These are phyloP conservation scores for Laupala kohalensis DNA, from an alignment of 1,140 invertebrate species.

Conservation along the genomic window DNA sequence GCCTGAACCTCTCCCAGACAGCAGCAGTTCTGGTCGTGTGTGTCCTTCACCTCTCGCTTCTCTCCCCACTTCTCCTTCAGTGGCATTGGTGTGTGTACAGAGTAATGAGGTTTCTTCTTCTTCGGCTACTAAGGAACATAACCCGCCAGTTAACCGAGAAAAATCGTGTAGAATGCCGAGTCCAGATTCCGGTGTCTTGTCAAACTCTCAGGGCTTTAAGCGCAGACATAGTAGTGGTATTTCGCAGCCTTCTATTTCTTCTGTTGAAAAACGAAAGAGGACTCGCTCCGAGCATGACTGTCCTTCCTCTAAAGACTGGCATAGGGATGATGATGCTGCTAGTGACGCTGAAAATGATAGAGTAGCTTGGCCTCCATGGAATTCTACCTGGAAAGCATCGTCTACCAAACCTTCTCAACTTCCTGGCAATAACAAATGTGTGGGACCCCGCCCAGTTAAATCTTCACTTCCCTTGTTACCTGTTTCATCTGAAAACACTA, in stretches of 20 bases:
- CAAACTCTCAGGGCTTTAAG: background rate
- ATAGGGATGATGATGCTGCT: background rate
- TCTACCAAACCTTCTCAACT: background rate
- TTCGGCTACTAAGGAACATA: background rate
- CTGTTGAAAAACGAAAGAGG: background rate
- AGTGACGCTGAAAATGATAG: conserved; percentile 1
- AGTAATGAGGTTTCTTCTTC: background rate
- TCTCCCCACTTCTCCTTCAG: too few species aligned
- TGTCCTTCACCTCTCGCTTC: background rate
- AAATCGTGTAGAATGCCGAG: background rate
- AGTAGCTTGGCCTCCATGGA: background rate
- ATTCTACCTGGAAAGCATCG: background rate
- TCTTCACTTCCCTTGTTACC: background rate
- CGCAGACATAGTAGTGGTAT: background rate
- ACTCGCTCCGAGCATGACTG: conserved; percentile 1
- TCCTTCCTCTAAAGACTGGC: background rate
- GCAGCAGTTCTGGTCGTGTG: background rate
- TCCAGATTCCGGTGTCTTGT: background rate
- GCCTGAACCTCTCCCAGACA: background rate
- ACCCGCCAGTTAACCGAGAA: background rate
- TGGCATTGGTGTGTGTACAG: background rate
- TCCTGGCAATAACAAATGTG: background rate
- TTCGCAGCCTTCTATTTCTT: background rate
- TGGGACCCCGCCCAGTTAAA: background rate
- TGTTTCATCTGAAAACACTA: background rate